These are phyloP conservation scores for Zosterops japonicus DNA, from an alignment of 2,113 vertebrate species.

Conservation along the genomic window DNA sequence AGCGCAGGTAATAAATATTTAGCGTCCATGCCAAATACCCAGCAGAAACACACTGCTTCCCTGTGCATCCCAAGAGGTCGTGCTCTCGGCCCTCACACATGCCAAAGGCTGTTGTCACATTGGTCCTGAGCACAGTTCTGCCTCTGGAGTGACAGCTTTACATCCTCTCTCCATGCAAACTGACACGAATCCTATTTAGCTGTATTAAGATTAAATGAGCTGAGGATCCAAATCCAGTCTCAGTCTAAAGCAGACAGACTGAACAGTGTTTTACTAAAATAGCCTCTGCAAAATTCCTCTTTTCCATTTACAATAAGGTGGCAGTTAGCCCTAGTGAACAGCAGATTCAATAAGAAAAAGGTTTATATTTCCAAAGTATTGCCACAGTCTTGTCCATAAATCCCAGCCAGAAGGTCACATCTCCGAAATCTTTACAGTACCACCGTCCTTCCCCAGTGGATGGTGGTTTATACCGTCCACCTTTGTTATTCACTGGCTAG, in stretches of 20 bases:
- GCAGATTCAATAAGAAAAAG: neutral
- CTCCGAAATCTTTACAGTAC: neutral
- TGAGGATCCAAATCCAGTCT: constrained; percentile 8
- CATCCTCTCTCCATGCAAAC: neutral
- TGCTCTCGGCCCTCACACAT: neutral
- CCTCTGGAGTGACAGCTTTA: neutral
- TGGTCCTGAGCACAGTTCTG: neutral
- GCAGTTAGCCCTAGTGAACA: neutral
- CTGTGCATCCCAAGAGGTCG: neutral
- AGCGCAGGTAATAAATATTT: neutral
- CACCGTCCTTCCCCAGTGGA: neutral
- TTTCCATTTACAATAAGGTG: neutral
- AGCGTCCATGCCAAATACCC: neutral
- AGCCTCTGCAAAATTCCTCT: neutral
- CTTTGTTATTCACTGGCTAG: neutral
- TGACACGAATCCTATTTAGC: constrained; percentile 29
- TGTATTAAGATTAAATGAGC: constrained; percentile 41
- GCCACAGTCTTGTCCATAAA: neutral
- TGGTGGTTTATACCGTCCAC: neutral
- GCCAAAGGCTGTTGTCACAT: neutral
- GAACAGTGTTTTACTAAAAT: neutral
- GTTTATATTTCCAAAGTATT: neutral
- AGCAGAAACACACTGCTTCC: neutral
- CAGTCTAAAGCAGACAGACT: neutral
- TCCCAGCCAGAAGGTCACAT: neutral